These are phyloP conservation scores for Vanessa tameamea DNA, from an alignment of 1,140 invertebrate species.

Conservation along the genomic window DNA sequence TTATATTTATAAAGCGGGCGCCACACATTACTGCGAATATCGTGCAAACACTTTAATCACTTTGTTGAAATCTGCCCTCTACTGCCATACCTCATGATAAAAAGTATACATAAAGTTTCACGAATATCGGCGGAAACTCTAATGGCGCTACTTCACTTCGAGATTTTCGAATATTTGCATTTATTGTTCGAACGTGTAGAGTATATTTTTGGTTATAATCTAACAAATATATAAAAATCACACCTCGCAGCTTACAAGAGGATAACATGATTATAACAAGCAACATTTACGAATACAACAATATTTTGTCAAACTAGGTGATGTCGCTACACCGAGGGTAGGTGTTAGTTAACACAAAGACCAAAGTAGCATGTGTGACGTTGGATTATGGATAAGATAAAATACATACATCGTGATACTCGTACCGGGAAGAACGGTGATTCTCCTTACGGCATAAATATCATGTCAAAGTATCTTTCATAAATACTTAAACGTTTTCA, in stretches of 20 bases:
- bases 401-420: not conserved
- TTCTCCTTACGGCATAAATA: not conserved
- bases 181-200: too few species aligned
- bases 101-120: not conserved
- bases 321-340: too few species aligned
- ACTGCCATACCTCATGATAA: not conserved
- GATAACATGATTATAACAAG: too few species aligned
- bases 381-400: not conserved
- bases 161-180: too few species aligned
- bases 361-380: not conserved
- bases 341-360: too few species aligned
- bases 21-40: not conserved
- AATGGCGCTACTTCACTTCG: too few species aligned
- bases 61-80: not conserved
- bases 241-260: too few species aligned
- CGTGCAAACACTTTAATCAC: not conserved
- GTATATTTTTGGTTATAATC: too few species aligned
- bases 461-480: slow-evolving; percentile 1
- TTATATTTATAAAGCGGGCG: slow-evolving; percentile 5
- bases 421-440: not conserved
- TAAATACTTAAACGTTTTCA: not conserved
- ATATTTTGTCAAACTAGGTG: too few species aligned
- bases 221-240: too few species aligned
- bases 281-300: too few species aligned
- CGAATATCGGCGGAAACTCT: not conserved